Evolutionary conservation across 2,888 invertebrate species (phyloP), one percentile per base, ranked within the genome.

Genomic region (Catocala nupta): DNA sequence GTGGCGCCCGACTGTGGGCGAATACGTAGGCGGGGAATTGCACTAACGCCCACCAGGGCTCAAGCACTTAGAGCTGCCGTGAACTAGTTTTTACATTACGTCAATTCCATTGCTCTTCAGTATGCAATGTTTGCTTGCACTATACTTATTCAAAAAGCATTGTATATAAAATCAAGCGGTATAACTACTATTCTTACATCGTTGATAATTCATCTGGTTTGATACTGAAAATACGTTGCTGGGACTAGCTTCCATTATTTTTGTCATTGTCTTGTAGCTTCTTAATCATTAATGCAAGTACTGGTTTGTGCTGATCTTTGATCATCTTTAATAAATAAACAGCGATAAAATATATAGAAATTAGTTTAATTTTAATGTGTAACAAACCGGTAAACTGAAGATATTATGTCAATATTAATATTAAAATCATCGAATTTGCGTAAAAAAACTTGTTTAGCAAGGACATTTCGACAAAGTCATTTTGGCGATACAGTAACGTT

Each of bases 21-120:
- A 71, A 68, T 64, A 62, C 70, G 88, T 88, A 79, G 88, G 88
- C 75, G 78, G 77, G 69, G 81, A 78, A 81, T 81, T 78, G 76
- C 76, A 73, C 78, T 73, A 64, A 66, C 83, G 78, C 85, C 84
- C 83, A 86, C 88, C 63, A 53, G 59, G 57, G 57, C 70, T 62
- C 61, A n/a, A 62, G 45, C 60, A 57, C 57, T 67, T 56, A 42
- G 61, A 44, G 48, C 49, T 42, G 56, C 34, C 25, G 53, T 55
- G 39, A 57, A 55, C 64, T 44, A 58, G 42, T 73, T 58, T 69
- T 65, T 57, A 58, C 63, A 52, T 44, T 16, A 45, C 53, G 44
- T 51, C 44, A 45, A 50, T 42, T 70, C 64, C 78, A 81, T 68
- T 76, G 75, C 74, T 70, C 44, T 43, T 47, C 13, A 34, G 48